Conservation (phyloP, 2,888 invertebrate species). For the Enoplolaimus lenunculus region DNA sequence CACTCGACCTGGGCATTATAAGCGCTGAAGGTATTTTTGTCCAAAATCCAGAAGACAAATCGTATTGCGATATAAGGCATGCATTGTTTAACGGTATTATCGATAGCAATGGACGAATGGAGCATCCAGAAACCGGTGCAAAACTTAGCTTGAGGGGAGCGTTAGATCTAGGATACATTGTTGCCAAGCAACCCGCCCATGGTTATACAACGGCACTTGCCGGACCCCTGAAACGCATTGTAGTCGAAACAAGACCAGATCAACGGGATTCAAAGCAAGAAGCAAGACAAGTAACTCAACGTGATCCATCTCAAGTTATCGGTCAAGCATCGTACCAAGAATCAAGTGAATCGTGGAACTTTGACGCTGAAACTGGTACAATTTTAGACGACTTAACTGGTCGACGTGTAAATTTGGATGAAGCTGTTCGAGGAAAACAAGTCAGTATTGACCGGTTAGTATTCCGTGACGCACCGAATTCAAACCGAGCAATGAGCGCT, state of each 20-base stretch:
- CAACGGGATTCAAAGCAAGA: neutral
- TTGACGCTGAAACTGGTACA: conserved; percentile 63
- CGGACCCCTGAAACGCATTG: neutral
- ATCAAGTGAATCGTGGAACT: conserved; percentile 35
- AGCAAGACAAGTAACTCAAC: conserved; percentile 34
- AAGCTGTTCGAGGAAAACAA: conserved; percentile 47
- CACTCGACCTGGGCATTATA: conserved; percentile 53
- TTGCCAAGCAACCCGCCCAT: neutral
- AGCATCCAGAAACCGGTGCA: neutral
- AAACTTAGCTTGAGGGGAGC: neutral
- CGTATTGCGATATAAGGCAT: neutral
- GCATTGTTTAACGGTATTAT: neutral
- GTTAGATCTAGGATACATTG: neutral
- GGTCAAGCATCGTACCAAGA: conserved; percentile 36
- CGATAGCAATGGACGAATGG: neutral
- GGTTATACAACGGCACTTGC: too few species aligned
- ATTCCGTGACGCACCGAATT: conserved; percentile 50
- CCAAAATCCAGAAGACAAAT: conserved; percentile 63
- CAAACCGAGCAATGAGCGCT: conserved; percentile 50
- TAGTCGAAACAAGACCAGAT: neutral
- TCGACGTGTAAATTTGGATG: conserved; percentile 56
- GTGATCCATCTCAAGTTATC: conserved; percentile 32
- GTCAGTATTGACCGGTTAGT: conserved; percentile 50
- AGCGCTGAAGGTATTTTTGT: conserved; percentile 62
- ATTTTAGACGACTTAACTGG: conserved; percentile 55